A percentile compares a stretch with the other conserved stretches of the same genome.
phyloP scores from a whole-genome alignment of 2,797 vertebrate genomes.

The Emydoidea blandingii region DNA sequence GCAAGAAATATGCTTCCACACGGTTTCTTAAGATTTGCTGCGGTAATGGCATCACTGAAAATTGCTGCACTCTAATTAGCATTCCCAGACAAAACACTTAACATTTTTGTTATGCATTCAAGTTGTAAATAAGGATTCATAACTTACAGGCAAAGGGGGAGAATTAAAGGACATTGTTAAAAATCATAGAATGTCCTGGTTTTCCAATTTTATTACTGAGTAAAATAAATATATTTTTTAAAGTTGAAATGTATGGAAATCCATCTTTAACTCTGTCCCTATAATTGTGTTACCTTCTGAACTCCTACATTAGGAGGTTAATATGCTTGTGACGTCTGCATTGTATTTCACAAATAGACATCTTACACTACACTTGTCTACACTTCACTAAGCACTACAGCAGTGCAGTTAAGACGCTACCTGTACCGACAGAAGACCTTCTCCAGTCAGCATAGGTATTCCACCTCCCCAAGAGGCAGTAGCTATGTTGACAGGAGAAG shows the following conservation, averaged over 20 bases:
- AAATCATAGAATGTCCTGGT: background rate
- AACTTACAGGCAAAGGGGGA: background rate
- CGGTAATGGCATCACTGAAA: background rate
- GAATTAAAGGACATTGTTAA: background rate
- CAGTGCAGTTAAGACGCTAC: background rate
- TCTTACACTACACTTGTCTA: background rate
- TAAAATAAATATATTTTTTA: background rate
- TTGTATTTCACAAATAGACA: conserved; percentile 3
- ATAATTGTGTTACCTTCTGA: background rate
- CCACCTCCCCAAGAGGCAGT: background rate
- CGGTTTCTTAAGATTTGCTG: conserved; percentile 26
- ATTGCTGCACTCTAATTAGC: conserved; percentile 35
- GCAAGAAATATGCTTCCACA: background rate
- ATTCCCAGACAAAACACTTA: conserved; percentile 36
- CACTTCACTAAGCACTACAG: background rate
- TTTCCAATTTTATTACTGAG: background rate
- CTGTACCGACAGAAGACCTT: background rate
- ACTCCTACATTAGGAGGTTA: background rate
- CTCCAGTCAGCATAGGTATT: background rate
- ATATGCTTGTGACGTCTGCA: background rate
- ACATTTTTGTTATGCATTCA: background rate
- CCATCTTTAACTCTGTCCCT: background rate
- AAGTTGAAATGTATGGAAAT: background rate
- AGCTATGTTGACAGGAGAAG: background rate
- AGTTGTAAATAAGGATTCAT: conserved; percentile 18